Evolutionary conservation across 2,888 invertebrate species (phyloP).

Genomic region (Aethes cnicana): DNA sequence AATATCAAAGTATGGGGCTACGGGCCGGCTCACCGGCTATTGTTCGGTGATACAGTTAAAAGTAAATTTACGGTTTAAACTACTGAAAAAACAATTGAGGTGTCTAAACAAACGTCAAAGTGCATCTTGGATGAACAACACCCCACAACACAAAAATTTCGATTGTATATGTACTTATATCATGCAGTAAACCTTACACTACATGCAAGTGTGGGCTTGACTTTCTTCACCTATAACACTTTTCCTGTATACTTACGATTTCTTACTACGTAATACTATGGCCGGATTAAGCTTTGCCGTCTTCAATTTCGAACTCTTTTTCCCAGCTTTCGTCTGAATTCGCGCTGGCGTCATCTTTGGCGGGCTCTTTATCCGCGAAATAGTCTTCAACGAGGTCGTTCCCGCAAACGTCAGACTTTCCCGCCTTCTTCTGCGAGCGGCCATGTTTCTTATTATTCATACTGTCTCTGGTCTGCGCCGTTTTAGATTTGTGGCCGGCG

Average conservation of each 20-base stretch:
- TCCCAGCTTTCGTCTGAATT: constrained; percentile 84
- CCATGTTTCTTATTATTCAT: constrained; percentile 49
- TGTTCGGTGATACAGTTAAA: no score
- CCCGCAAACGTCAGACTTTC: constrained; percentile 72
- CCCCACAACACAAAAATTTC: no score
- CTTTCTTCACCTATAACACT: not conserved
- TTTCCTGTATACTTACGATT: not conserved
- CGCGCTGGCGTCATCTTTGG: constrained; percentile 73
- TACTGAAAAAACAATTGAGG: no score
- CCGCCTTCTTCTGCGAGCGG: constrained; percentile 57
- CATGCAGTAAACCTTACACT: no score
- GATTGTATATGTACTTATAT: no score
- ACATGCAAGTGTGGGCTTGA: no score
- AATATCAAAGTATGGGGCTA: no score
- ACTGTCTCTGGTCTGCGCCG: constrained; percentile 55
- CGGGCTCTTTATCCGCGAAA: constrained; percentile 69
- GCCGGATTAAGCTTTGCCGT: constrained; percentile 54
- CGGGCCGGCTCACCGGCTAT: no score
- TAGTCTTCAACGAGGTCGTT: constrained; percentile 79
- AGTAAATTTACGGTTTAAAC: no score
- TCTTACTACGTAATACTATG: constrained; percentile 35
- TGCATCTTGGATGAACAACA: no score
- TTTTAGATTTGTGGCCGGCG: constrained; percentile 43
- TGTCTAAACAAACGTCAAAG: no score
- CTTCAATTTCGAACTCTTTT: constrained; percentile 82